Conservation (phyloP, 2,888 invertebrate species). For the Rugalucina vietnamica region DNA sequence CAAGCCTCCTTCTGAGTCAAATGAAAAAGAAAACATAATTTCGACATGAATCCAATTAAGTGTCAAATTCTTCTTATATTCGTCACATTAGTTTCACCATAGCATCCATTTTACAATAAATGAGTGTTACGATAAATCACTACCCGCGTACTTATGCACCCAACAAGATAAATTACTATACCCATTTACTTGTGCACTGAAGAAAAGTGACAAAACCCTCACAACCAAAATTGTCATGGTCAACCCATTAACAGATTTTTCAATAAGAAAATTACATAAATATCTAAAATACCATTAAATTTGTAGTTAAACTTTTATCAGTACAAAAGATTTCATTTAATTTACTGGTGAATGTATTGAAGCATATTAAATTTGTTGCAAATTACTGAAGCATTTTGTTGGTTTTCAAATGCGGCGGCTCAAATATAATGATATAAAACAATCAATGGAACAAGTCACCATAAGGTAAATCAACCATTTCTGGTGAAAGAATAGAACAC, state of each 20-base stretch:
- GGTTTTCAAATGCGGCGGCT: no score
- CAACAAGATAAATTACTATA: background rate
- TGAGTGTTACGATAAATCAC: no score
- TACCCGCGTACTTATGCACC: no score
- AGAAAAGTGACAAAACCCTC: background rate
- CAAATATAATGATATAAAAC: no score
- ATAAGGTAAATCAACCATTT: background rate
- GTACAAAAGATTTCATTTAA: background rate
- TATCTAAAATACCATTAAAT: slow-evolving; percentile 10
- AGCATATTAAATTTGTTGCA: no score
- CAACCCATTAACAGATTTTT: background rate
- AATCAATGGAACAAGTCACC: background rate
- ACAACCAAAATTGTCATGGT: background rate
- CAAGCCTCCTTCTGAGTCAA: background rate
- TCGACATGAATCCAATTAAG: background rate
- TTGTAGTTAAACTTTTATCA: background rate
- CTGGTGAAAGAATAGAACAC: background rate
- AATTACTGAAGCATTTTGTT: no score
- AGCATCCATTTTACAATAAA: background rate
- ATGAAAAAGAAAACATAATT: background rate
- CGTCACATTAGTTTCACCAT: background rate
- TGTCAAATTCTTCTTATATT: background rate
- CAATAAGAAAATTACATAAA: slow-evolving; percentile 3
- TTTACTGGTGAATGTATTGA: no score
- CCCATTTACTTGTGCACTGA: background rate